phyloP scores from a whole-genome alignment of 1,140 invertebrate species.

The Drosophila navojoa region DNA sequence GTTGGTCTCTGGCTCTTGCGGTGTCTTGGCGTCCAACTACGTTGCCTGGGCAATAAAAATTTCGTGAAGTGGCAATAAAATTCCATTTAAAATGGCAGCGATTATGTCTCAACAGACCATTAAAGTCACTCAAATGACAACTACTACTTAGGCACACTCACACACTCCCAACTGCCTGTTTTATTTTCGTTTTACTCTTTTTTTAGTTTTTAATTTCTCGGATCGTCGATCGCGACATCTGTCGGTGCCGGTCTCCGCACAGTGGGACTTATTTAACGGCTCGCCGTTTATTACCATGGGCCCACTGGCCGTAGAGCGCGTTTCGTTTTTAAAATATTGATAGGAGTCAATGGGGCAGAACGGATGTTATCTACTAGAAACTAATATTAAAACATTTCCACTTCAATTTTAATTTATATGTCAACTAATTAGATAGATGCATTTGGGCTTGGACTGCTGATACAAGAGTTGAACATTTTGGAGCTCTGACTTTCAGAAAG shows the following conservation, averaged over 20 bases:
- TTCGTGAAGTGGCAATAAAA: conserved; percentile 83
- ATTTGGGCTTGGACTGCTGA: no score
- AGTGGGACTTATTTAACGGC: conserved; percentile 61
- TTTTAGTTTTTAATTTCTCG: conserved; percentile 51
- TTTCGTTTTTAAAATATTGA: no score
- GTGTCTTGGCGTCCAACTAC: conserved; percentile 25
- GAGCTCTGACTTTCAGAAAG: no score
- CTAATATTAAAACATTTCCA: no score
- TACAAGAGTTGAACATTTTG: no score
- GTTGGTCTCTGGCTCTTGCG: background rate
- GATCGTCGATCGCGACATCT: conserved; percentile 75
- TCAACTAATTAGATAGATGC: no score
- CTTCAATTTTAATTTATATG: no score
- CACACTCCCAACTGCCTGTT: conserved; percentile 45
- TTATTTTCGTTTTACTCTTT: conserved; percentile 18
- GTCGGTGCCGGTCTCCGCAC: conserved; percentile 66
- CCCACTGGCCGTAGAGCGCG: conserved; percentile 3
- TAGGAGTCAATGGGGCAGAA: no score
- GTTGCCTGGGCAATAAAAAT: conserved; percentile 73
- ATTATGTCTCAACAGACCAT: conserved; percentile 84
- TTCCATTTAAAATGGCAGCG: conserved; percentile 84
- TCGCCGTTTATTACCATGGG: conserved; percentile 44
- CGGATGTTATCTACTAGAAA: no score
- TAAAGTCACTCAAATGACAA: conserved; percentile 84
- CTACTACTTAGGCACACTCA: conserved; percentile 80